Evolutionary conservation across 92 coral and sea anemone genomes (phyloP).

Genomic region (Palythoa grandiflora): DNA sequence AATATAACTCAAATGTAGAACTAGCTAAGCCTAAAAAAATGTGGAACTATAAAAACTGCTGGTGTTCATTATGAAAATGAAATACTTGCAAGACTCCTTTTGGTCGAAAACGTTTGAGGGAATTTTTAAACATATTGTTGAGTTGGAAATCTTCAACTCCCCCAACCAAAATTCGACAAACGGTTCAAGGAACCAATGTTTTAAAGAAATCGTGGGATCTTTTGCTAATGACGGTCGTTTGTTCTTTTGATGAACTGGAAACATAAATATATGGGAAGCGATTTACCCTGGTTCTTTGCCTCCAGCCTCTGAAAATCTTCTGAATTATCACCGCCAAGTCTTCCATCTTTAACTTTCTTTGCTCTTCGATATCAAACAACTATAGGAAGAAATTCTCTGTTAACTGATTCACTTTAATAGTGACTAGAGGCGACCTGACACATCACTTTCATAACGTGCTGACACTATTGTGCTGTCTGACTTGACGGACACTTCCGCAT

Average conservation of each 20-base stretch:
- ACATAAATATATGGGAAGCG: background rate
- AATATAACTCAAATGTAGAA: too few species aligned
- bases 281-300: constrained; percentile 78
- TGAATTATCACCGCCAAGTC: constrained; percentile 94
- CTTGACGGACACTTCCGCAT: background rate
- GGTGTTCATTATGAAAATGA: too few species aligned
- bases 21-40: too few species aligned
- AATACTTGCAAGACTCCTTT: too few species aligned
- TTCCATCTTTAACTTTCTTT: constrained; percentile 83
- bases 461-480: background rate
- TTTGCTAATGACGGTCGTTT: too few species aligned
- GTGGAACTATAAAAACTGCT: too few species aligned
- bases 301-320: constrained; percentile 91
- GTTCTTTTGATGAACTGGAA: background rate
- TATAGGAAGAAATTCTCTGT: constrained; percentile 46
- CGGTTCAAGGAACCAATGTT: too few species aligned
- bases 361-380: constrained; percentile 96
- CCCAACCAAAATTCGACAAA: too few species aligned
- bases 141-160: too few species aligned
- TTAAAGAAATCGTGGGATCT: too few species aligned
- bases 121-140: too few species aligned
- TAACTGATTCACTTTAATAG: background rate
- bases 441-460: background rate
- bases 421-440: background rate
- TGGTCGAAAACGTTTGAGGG: too few species aligned